Base-by-base conservation (phyloP, 2,797 vertebrate genomes). In the Austrolebias charrua region DNA sequence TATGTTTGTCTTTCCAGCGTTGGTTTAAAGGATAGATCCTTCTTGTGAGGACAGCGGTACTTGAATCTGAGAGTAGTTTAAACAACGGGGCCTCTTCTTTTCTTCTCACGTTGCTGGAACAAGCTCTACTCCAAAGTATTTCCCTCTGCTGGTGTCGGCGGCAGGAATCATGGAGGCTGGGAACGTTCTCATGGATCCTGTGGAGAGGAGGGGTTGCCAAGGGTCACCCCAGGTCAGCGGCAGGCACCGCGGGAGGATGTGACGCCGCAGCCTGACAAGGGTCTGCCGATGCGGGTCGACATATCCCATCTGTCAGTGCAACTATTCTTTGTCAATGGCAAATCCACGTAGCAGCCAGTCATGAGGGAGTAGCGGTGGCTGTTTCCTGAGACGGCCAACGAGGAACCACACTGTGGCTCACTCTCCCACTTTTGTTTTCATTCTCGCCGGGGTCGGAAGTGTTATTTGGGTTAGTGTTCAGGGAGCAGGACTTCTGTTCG, bases 401-500 rank as follows among this genome's bases (percentile, higher is more conserved):
- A 28, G 57, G 67, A 63, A 20, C 70, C 12, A 29, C 18, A 7
- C 55, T 24, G 56, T 1, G 29, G 42, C 60, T 57, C 63, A 68
- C 46, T 57, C 74, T 42, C 57, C 31, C 29, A n/a, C 58, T 53
- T 79, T 80, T 90, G 86, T 91, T 91, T 90, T 89, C 83, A 88
- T 90, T 91, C 86, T 82, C 66, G 1, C 20, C 5, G 76, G 68
- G 89, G 86, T 89, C 71, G 70, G 73, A 81, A 83, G 86, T 87
- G 84, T 85, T 91, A 84, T 89, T 91, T 92, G 87, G 89, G 87
- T 85, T 91, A 85, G 71, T 48, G 2, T 57, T 73, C 66, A 4
- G 62, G 71, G 83, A 82, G 85, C 78, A 83, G 7, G 68, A 81
- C 81, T 87, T 68, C 65, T 78, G 80, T 78, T 73, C 11, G 61